Percentiles rank a stretch among this genome's conserved stretches.
These are phyloP conservation scores for Camelus dromedarius DNA, from an alignment of 2,113 vertebrate species.

Conservation along the genomic window DNA sequence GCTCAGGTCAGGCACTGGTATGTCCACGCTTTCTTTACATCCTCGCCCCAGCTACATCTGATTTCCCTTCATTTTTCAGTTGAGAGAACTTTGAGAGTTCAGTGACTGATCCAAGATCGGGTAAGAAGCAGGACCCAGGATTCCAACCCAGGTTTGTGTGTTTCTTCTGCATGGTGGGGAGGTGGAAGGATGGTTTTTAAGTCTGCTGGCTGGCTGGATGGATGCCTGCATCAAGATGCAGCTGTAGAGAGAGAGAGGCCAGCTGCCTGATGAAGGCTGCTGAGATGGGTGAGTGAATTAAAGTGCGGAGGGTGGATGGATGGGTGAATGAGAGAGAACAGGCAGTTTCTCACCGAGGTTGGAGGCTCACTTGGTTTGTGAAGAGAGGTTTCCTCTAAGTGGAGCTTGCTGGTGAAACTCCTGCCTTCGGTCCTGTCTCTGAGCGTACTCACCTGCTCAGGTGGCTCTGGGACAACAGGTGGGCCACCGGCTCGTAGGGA, in stretches of 20 bases:
- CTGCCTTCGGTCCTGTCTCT: background rate
- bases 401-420: background rate
- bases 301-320: background rate
- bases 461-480: slow-evolving; percentile 34
- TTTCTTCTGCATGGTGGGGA: background rate
- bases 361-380: background rate
- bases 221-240: background rate
- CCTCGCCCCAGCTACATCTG: background rate
- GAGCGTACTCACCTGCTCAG: background rate
- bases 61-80: background rate
- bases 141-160: background rate
- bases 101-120: background rate
- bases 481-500: background rate
- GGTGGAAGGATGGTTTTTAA: background rate
- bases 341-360: background rate
- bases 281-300: background rate
- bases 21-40: background rate
- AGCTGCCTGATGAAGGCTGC: background rate
- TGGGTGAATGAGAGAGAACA: background rate
- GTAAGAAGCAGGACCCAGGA: background rate
- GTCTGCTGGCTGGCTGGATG: background rate
- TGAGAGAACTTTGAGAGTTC: background rate
- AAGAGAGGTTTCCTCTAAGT: background rate
- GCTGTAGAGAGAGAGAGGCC: too few species aligned
- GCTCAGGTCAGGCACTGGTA: background rate